phyloP scores from a whole-genome alignment of 2,888 invertebrate genomes.

The Eudasyphora cyanicolor region DNA sequence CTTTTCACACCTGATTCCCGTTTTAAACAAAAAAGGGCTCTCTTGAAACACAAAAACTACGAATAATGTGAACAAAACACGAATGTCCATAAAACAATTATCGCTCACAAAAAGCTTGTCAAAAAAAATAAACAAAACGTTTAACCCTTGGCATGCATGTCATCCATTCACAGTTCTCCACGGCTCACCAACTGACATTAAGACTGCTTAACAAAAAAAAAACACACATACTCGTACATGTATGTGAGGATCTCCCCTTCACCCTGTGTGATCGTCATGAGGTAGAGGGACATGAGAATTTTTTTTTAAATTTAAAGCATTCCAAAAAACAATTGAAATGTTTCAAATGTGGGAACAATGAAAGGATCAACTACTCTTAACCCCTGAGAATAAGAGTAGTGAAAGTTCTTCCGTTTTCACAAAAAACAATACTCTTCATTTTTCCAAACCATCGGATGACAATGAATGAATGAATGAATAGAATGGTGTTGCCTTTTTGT shows the following conservation, averaged over 20 bases:
- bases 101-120: conserved; percentile 65
- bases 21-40: conserved; percentile 3
- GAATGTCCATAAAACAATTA: conserved; percentile 52
- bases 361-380: conserved; percentile 2
- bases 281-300: conserved; percentile 36
- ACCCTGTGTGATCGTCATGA: not conserved
- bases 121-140: conserved; percentile 67
- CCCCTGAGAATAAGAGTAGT: conserved; percentile 60
- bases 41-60: not conserved
- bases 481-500: conserved; percentile 18
- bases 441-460: conserved; percentile 12
- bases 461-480: no score
- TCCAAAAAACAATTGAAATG: conserved; percentile 47
- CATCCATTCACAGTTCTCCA: no score
- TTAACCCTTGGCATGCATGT: conserved; percentile 37
- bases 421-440: not conserved
- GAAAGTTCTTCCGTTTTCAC: conserved; percentile 62
- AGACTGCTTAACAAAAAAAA: conserved; percentile 8
- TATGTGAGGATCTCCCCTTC: conserved; percentile 8
- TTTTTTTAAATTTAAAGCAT: conserved; percentile 32
- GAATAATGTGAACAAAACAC: conserved; percentile 39
- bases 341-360: conserved; percentile 52
- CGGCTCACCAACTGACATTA: conserved; percentile 50
- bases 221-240: conserved; percentile 9
- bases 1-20: conserved; percentile 59